Conservation (phyloP, 2,797 vertebrate species). For the Gymnothorax reevesii region DNA sequence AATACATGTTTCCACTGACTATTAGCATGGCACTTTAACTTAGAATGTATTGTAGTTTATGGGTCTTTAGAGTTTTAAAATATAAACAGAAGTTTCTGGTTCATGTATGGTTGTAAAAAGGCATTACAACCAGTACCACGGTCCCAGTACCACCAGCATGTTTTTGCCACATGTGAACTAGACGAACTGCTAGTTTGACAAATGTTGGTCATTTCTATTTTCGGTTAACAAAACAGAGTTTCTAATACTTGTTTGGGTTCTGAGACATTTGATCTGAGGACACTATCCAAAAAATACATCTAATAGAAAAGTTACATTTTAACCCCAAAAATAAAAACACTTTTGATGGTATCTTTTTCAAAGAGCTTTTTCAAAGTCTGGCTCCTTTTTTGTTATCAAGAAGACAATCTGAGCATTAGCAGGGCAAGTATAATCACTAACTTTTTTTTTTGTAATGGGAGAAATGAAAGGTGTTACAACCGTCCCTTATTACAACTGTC, state of each 20-base stretch:
- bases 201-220: slow-evolving; percentile 7
- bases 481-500: not conserved
- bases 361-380: not conserved
- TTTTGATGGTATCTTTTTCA: not conserved
- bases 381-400: not conserved
- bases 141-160: too few relatives aligned
- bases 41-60: too few relatives aligned
- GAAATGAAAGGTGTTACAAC: not conserved
- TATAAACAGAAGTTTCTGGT: too few relatives aligned
- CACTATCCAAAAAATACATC: slow-evolving; percentile 14
- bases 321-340: not conserved
- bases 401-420: not conserved
- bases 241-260: slow-evolving; percentile 22
- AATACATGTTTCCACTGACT: too few relatives aligned
- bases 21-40: too few relatives aligned
- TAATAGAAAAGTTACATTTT: slow-evolving; percentile 1
- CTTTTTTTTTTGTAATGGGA: not conserved
- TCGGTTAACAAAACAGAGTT: slow-evolving; percentile 13
- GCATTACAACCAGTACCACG: too few relatives aligned
- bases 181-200: slow-evolving; percentile 11
- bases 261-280: slow-evolving; percentile 13
- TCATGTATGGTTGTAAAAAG: too few relatives aligned
- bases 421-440: not conserved
- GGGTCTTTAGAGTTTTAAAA: too few relatives aligned
- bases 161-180: too few relatives aligned